phyloP scores from a whole-genome alignment of 2,888 invertebrate genomes.

The Eudemis profundana region DNA sequence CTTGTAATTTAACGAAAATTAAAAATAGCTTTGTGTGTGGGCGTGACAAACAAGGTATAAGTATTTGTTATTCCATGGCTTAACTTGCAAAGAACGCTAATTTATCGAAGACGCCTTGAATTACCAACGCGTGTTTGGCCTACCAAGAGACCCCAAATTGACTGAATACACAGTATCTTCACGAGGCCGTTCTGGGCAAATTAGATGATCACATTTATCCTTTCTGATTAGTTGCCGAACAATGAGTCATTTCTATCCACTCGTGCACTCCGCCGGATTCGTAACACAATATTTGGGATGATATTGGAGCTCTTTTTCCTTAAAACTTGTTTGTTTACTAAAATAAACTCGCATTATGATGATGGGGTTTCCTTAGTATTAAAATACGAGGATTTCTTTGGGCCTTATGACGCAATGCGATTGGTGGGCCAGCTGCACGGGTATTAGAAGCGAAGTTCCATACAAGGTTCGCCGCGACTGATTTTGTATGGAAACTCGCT shows the following conservation, averaged over 20 bases:
- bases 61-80: neutral
- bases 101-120: slow-evolving; percentile 3
- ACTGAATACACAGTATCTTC: slow-evolving; percentile 3
- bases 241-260: slow-evolving; percentile 27
- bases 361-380: neutral
- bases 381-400: neutral
- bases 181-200: slow-evolving; percentile 6
- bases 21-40: no score
- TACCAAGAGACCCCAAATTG: slow-evolving; percentile 8
- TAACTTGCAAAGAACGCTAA: slow-evolving; percentile 12
- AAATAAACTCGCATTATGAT: neutral
- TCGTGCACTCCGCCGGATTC: neutral
- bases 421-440: no score
- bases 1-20: no score
- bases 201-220: slow-evolving; percentile 38
- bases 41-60: neutral
- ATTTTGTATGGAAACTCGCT: no score
- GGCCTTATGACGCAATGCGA: no score
- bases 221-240: slow-evolving; percentile 37
- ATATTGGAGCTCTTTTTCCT: slow-evolving; percentile 15
- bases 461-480: no score
- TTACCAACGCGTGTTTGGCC: neutral
- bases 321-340: slow-evolving; percentile 19
- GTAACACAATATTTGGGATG: slow-evolving; percentile 23
- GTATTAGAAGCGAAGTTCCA: no score